A percentile compares a stretch with the other conserved stretches of the same genome.
phyloP scores from a whole-genome alignment of 2,113 vertebrate species.

The Cynopterus brachyotis region DNA sequence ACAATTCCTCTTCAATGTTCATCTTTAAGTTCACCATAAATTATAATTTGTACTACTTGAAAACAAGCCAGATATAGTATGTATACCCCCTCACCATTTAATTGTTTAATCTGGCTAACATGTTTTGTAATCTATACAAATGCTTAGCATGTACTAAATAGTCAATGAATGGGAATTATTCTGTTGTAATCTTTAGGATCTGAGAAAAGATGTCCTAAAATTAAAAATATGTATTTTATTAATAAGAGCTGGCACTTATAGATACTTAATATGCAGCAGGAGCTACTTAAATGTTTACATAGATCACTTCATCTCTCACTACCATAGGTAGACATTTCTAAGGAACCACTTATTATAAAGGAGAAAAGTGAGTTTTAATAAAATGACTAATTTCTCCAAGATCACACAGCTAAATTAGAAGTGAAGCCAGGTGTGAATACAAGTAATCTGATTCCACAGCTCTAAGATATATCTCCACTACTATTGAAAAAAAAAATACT shows the following conservation, averaged over 20 bases:
- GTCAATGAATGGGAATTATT: not conserved
- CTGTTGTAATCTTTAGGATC: not conserved
- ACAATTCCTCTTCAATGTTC: not conserved
- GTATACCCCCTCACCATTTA: not conserved
- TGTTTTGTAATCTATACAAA: constrained; percentile 19
- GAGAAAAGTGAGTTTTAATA: constrained; percentile 6
- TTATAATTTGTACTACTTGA: not conserved
- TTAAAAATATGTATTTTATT: not conserved
- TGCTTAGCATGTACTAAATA: not conserved
- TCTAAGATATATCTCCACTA: not conserved
- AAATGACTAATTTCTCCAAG: not conserved
- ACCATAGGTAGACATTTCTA: not conserved
- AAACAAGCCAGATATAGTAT: not conserved
- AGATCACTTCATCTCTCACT: not conserved
- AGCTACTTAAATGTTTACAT: not conserved
- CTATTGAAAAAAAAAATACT: not conserved
- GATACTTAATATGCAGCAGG: not conserved
- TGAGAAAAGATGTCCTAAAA: not conserved
- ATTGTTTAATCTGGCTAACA: not conserved
- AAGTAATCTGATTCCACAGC: not conserved
- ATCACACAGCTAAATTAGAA: not conserved
- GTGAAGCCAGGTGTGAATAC: not conserved
- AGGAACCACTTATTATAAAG: not conserved
- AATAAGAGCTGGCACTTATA: not conserved
- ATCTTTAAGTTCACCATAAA: not conserved